Evolutionary conservation across 2,113 vertebrate genomes (phyloP), one percentile per base, ranked within the genome.

Genomic region (Epinephelus lanceolatus): DNA sequence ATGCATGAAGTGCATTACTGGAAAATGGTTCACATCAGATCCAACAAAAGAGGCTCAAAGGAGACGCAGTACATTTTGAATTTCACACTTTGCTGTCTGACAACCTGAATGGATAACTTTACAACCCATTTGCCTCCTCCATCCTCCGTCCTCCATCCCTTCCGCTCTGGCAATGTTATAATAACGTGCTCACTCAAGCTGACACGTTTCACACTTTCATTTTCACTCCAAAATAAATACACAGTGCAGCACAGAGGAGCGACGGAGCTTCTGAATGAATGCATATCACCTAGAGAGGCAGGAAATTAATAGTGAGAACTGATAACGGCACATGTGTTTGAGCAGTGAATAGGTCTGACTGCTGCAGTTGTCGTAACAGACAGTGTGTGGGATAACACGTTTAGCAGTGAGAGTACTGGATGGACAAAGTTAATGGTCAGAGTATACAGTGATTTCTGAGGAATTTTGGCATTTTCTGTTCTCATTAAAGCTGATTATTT

Each of bases 141-240:
- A 70, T 89, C 77, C 14, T 11, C 42, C 33, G 6, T 77, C 66
- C 17, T 75, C 6, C 70, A 67, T 89, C 75, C 14, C 67, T 85
- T 80, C 83, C 3, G 21, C 60, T 67, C 19, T 42, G 68, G 51
- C 14, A 4, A 78, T 37, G 74, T 67, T 76, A 40, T 81, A 85
- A 86, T 80, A 90, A 88, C 86, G 86, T 18, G 80, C 86, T 88
- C 61, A 12, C 85, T 80, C 85, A 78, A 75, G 76, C 84, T 78
- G 82, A 88, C 81, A 76, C 63, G 55, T 65, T 88, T 82, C 81
- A 80, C 86, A 42, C 79, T 84, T 87, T 78, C 70, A 89, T 89
- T 88, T 89, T 90, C 72, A 51, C 67, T 78, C 21, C 0, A 65
- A 74, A 69, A 82, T 71, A 87, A 74, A 88, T 7, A 52, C 6